Base-by-base conservation (phyloP, 2,797 vertebrate genomes). In the Xiphophorus birchmanni region DNA sequence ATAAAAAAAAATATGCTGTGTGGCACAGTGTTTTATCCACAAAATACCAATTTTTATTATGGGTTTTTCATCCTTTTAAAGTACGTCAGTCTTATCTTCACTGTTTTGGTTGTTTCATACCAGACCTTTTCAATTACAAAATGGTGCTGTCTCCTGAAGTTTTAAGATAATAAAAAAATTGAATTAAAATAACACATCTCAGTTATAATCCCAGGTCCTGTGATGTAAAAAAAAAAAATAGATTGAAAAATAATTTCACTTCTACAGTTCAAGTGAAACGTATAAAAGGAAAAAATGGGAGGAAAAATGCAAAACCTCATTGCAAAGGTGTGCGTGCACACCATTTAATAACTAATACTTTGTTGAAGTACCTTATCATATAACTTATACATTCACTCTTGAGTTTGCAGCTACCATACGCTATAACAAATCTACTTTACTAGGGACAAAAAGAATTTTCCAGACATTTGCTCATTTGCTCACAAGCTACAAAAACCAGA, bases 41-140 rank as follows among this genome's bases (percentile, higher is more conserved):
- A 23, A 58, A 80, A 78, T 71, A 50, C 23, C 5, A 13, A 11
- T 56, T 81, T 52, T 54, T 23, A 75, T 42, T 17, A 52, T 74
- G 1, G 42, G 26, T 58, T 52, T 77, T 37, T 47, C 40, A 56
- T 65, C 29, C 40, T 50, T 37, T 5, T 75, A 44, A 63, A 47
- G 48, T 73, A 40, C 1, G 9, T 18, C 35, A 63, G 1, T 63
- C 7, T 63, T 35, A 12, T n/a, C 23, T 37, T 65, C 18, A 37
- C 32, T 12, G 35, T 65, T 42, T 42, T 71, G 37, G 17, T 21
- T 42, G 21, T 71, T 42, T 52, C 50, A 52, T 23, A 52, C 50
- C 50, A 52, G 8, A 26, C 7, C 26, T 21, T 42, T 69, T 42
- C 4, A 42, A 37, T 23, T 42, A 42, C 21, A 69, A 69, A 40